Conservation (phyloP, 2,797 vertebrate species). For the Basileuterus tristriatus region DNA sequence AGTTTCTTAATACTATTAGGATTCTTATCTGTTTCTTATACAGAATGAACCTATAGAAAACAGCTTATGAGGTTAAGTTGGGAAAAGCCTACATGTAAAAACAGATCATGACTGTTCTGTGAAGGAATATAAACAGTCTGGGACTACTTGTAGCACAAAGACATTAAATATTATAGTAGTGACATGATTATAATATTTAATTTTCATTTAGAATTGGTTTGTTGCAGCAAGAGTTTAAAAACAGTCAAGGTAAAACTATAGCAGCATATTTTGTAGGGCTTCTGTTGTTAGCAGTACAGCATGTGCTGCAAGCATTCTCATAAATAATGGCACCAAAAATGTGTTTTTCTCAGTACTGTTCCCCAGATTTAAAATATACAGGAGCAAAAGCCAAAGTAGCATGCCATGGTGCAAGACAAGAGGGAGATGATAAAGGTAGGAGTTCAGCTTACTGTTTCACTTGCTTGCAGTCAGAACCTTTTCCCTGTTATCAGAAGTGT, state of each 20-base stretch:
- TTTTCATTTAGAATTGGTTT: neutral
- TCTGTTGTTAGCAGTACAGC: neutral
- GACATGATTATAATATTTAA: neutral
- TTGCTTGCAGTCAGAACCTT: neutral
- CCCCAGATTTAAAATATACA: neutral
- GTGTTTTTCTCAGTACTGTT: neutral
- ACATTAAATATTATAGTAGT: neutral
- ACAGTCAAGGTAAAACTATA: neutral
- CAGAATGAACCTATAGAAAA: neutral
- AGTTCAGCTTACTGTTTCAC: neutral
- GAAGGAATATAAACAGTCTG: neutral
- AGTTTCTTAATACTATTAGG: neutral
- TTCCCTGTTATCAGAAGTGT: neutral
- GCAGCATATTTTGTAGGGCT: neutral
- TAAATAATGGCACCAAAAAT: neutral
- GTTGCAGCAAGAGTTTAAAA: neutral
- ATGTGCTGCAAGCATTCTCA: neutral
- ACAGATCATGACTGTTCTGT: neutral
- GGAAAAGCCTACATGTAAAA: neutral
- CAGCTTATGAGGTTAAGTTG: neutral
- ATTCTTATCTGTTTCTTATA: neutral
- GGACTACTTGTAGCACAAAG: neutral
- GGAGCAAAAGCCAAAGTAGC: constrained; percentile 9
- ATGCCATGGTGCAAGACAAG: neutral
- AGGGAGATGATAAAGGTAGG: constrained; percentile 12